Percentiles rank a stretch among this genome's conserved stretches.
These are phyloP conservation scores for Chrysocyon brachyurus DNA, from an alignment of 2,797 vertebrate genomes.

Conservation along the genomic window DNA sequence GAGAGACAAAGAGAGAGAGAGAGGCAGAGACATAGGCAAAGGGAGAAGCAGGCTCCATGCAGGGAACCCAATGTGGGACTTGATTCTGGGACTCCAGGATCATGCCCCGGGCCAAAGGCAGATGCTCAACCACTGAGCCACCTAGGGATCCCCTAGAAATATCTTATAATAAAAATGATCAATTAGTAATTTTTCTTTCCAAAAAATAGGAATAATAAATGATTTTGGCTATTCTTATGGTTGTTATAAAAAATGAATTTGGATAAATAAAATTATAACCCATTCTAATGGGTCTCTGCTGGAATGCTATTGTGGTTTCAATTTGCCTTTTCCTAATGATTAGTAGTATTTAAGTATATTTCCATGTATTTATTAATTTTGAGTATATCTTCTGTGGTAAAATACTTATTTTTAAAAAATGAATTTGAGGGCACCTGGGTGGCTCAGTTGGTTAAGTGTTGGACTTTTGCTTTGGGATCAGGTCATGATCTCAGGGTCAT, in stretches of 20 bases:
- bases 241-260: background rate
- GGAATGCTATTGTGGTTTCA: background rate
- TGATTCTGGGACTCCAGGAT: too few relatives aligned
- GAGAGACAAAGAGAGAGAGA: too few relatives aligned
- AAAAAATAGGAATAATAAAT: background rate
- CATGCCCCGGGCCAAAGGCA: too few relatives aligned
- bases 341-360: background rate
- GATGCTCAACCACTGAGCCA: too few relatives aligned
- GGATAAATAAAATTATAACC: background rate
- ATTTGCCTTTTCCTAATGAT: background rate
- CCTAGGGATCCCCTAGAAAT: background rate
- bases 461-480: background rate
- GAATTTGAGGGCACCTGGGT: background rate
- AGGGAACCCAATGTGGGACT: too few relatives aligned
- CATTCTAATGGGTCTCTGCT: background rate
- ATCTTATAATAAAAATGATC: background rate
- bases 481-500: background rate
- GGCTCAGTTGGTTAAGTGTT: background rate
- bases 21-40: too few relatives aligned
- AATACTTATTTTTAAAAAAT: background rate
- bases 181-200: slow-evolving; percentile 10
- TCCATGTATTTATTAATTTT: background rate
- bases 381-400: background rate
- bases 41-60: too few relatives aligned
- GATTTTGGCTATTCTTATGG: background rate